These are phyloP conservation scores for Drosophila anomelani DNA, from an alignment of 2,888 invertebrate species.

Conservation along the genomic window DNA sequence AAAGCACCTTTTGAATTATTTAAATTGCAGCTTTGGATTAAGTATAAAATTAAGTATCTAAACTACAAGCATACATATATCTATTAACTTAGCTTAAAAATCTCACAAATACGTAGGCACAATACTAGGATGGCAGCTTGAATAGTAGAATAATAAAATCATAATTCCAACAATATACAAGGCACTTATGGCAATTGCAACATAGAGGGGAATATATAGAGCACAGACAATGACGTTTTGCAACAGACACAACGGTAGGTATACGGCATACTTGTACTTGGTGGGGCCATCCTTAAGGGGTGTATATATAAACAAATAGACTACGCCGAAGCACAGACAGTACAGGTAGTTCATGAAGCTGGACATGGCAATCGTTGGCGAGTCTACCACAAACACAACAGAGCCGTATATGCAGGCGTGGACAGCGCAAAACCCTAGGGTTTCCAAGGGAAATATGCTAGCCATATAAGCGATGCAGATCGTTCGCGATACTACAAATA, in stretches of 20 bases:
- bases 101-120: slow-evolving; percentile 10
- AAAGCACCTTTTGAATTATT: neutral
- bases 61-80: neutral
- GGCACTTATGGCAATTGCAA: slow-evolving; percentile 35
- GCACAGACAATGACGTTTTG: slow-evolving; percentile 45
- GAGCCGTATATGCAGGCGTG: slow-evolving; percentile 51
- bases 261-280: slow-evolving; percentile 58
- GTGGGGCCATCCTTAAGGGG: slow-evolving; percentile 65
- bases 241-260: slow-evolving; percentile 52
- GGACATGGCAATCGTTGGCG: slow-evolving; percentile 49
- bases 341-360: slow-evolving; percentile 51
- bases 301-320: slow-evolving; percentile 64
- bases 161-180: slow-evolving; percentile 54
- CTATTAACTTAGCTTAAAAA: neutral
- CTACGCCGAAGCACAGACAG: slow-evolving; percentile 61
- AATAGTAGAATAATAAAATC: slow-evolving; percentile 56
- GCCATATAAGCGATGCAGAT: slow-evolving; percentile 60
- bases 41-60: neutral
- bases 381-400: slow-evolving; percentile 52
- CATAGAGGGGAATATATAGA: slow-evolving; percentile 44
- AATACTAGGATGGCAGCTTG: slow-evolving; percentile 58
- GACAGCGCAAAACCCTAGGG: slow-evolving; percentile 40
- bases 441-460: slow-evolving; percentile 55
- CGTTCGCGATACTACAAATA: slow-evolving; percentile 56
- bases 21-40: neutral